A percentile compares a stretch with the other conserved stretches of the same genome.
These are phyloP conservation scores for Corapipo altera DNA, from an alignment of 2,113 vertebrate species.

Conservation along the genomic window DNA sequence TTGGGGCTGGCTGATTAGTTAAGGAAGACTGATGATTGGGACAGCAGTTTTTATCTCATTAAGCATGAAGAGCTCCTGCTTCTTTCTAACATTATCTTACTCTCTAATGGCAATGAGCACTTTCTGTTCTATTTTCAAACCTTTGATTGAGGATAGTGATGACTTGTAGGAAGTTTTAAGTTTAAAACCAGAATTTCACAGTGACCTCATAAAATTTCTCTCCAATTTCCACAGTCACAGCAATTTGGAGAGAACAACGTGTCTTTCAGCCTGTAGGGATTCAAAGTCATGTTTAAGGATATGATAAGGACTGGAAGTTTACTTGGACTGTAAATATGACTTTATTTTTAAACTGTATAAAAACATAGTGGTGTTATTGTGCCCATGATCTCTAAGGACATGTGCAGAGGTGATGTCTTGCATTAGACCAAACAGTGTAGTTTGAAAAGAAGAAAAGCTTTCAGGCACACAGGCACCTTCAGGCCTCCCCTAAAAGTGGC, in stretches of 20 bases:
- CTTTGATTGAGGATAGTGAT: background rate
- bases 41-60: background rate
- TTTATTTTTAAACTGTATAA: background rate
- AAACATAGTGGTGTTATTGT: background rate
- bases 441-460: background rate
- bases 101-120: background rate
- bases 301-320: background rate
- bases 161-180: background rate
- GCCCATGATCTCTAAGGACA: background rate
- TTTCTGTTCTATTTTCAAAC: background rate
- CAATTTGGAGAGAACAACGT: fast-evolving
- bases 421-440: background rate
- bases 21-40: background rate
- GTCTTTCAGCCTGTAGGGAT: background rate
- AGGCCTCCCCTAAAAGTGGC: background rate
- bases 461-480: background rate
- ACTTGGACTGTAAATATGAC: background rate
- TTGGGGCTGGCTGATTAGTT: background rate
- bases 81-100: background rate
- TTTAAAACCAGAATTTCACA: background rate
- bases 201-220: background rate
- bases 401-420: background rate
- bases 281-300: background rate
- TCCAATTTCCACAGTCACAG: background rate
- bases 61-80: background rate